Percentiles rank a stretch among this genome's conserved stretches.
Evolutionary conservation across 2,888 invertebrate genomes (phyloP).

Genomic region (Drosophila neotestacea): DNA sequence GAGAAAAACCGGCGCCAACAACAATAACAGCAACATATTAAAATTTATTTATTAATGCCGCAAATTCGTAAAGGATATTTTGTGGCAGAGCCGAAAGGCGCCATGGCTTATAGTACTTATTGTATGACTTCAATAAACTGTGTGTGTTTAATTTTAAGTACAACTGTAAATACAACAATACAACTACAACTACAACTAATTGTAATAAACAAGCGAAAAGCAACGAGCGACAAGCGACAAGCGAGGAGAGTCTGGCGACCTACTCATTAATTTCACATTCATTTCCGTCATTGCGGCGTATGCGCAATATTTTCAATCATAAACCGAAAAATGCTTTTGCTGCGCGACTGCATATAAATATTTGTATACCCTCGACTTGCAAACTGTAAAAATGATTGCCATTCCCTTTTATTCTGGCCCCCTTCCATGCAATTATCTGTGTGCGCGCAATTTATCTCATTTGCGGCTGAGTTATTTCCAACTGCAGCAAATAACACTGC

Average conservation of each 20-base stretch:
- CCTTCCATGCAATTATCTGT: slow-evolving; percentile 75
- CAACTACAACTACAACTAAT: slow-evolving; percentile 49
- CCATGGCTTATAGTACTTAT: slow-evolving; percentile 12
- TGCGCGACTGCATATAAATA: slow-evolving; percentile 53
- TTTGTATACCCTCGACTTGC: slow-evolving; percentile 34
- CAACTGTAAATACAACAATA: slow-evolving; percentile 60
- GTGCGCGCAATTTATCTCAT: slow-evolving; percentile 82
- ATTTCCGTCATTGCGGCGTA: slow-evolving; percentile 31
- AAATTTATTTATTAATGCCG: slow-evolving; percentile 49
- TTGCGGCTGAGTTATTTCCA: slow-evolving; percentile 83
- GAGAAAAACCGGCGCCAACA: slow-evolving; percentile 15
- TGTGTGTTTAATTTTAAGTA: slow-evolving; percentile 50
- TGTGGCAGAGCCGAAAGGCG: slow-evolving; percentile 24
- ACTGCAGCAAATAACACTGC: slow-evolving; percentile 72
- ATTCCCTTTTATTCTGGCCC: slow-evolving; percentile 12
- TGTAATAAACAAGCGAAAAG: slow-evolving; percentile 29
- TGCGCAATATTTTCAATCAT: slow-evolving; percentile 60
- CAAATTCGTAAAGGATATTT: slow-evolving; percentile 40
- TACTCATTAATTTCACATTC: slow-evolving; percentile 25
- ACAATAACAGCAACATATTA: slow-evolving; percentile 17
- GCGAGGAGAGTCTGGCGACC: slow-evolving; percentile 14
- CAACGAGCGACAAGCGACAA: slow-evolving; percentile 24
- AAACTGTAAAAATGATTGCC: slow-evolving; percentile 48
- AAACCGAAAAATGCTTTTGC: slow-evolving; percentile 21
- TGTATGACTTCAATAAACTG: slow-evolving; percentile 31